phyloP scores from a whole-genome alignment of 2,113 vertebrate species.

The Catagonus wagneri region DNA sequence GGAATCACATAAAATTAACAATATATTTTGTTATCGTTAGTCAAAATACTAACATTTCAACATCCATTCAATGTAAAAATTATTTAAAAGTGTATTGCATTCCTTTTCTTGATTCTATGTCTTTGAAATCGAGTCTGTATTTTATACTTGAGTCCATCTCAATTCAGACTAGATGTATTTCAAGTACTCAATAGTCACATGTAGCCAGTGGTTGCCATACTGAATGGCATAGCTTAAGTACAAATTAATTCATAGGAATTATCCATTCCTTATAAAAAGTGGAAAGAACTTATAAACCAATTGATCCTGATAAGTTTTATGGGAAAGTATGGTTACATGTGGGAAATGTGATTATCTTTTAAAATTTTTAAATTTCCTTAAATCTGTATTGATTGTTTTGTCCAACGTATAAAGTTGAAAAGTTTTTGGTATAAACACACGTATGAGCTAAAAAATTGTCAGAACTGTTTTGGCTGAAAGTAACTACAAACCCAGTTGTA shows the following conservation, averaged over 20 bases:
- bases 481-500: not conserved
- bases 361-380: not conserved
- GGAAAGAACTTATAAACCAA: not conserved
- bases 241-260: not conserved
- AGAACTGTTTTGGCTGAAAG: conserved; percentile 3
- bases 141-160: not conserved
- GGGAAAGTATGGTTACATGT: not conserved
- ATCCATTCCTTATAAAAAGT: not conserved
- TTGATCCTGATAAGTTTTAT: not conserved
- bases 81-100: not conserved
- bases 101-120: not conserved
- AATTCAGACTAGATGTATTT: not conserved
- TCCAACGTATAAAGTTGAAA: not conserved
- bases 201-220: not conserved
- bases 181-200: not conserved
- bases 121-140: not conserved
- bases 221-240: not conserved
- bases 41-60: conserved; percentile 54
- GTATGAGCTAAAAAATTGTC: not conserved
- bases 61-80: not conserved
- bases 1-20: not conserved
- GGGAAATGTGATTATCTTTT: not conserved
- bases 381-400: not conserved
- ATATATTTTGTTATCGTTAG: not conserved
- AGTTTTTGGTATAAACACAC: not conserved